These are phyloP conservation scores for Puffinus mauretanicus DNA, from an alignment of 2,113 vertebrate species.

Conservation along the genomic window DNA sequence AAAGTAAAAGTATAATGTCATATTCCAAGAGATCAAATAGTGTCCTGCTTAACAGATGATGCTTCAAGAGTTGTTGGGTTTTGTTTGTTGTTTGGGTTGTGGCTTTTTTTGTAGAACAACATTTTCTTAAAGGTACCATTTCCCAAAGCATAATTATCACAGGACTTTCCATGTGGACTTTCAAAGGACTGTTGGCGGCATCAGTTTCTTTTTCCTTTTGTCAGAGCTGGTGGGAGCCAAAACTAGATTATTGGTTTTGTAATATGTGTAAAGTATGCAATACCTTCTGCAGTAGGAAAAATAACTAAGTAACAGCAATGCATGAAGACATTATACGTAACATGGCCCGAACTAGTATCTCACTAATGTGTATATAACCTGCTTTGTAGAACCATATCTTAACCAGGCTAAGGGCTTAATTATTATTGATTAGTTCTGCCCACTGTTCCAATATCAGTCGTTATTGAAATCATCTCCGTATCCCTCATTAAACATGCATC, in stretches of 20 bases:
- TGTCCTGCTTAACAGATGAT: conserved; percentile 30
- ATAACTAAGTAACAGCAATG: not conserved
- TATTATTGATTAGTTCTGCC: conserved; percentile 81
- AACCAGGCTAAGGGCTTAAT: conserved; percentile 75
- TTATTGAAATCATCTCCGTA: conserved; percentile 80
- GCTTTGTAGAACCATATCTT: conserved; percentile 76
- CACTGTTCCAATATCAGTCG: conserved; percentile 78
- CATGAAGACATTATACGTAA: conserved; percentile 67
- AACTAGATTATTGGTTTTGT: not conserved
- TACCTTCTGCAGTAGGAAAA: conserved; percentile 33
- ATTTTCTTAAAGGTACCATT: conserved; percentile 55
- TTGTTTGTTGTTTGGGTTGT: not conserved
- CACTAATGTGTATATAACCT: conserved; percentile 73
- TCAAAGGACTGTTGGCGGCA: conserved; percentile 35
- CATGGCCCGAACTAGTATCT: conserved; percentile 52
- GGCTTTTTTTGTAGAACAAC: conserved; percentile 1
- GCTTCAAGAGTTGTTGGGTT: not conserved
- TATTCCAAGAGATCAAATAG: conserved; percentile 32
- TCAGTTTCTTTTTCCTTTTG: conserved; percentile 39
- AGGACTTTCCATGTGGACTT: conserved; percentile 51
- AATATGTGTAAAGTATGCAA: not conserved
- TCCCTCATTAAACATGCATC: conserved; percentile 81
- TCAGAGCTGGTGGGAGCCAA: conserved; percentile 24
- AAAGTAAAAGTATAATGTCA: not conserved
- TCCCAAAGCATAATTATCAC: conserved; percentile 48